Conservation (phyloP, 2,113 vertebrate species). For the Ibidorhyncha struthersii region DNA sequence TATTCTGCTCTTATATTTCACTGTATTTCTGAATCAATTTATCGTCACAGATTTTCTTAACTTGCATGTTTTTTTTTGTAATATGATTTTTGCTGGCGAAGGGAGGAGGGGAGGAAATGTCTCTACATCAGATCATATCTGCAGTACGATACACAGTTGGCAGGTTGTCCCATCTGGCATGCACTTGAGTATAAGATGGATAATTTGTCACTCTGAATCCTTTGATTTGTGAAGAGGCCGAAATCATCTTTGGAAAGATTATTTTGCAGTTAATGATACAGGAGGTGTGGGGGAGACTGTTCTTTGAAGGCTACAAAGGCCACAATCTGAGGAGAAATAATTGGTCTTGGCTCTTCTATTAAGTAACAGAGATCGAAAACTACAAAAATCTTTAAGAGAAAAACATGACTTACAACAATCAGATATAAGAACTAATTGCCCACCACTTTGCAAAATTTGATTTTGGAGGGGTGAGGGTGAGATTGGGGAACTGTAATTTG, state of each 20-base stretch:
- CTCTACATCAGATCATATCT: not conserved
- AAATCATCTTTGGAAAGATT: constrained; percentile 50
- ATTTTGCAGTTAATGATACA: constrained; percentile 28
- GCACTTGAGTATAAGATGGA: not conserved
- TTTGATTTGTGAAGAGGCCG: constrained; percentile 40
- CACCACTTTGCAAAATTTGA: constrained; percentile 40
- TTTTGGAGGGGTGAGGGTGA: constrained; percentile 43
- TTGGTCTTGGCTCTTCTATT: constrained; percentile 34
- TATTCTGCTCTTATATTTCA: not conserved
- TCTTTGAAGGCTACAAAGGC: constrained; percentile 38
- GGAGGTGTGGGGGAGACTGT: constrained; percentile 29
- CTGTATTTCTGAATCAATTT: not conserved
- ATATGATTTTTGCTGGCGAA: not conserved
- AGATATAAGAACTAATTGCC: constrained; percentile 32
- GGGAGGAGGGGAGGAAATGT: not conserved
- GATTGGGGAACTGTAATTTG: constrained; percentile 40
- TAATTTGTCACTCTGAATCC: constrained; percentile 53
- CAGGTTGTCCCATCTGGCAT: constrained; percentile 39
- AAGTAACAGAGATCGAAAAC: constrained; percentile 25
- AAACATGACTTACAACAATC: constrained; percentile 38
- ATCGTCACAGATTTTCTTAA: not conserved
- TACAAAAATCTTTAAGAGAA: constrained; percentile 21
- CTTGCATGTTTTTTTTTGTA: not conserved
- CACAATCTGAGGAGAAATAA: constrained; percentile 54
- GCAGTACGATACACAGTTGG: not conserved